Conservation (phyloP, 2,888 invertebrate species). For the Gnatocerus cornutus region DNA sequence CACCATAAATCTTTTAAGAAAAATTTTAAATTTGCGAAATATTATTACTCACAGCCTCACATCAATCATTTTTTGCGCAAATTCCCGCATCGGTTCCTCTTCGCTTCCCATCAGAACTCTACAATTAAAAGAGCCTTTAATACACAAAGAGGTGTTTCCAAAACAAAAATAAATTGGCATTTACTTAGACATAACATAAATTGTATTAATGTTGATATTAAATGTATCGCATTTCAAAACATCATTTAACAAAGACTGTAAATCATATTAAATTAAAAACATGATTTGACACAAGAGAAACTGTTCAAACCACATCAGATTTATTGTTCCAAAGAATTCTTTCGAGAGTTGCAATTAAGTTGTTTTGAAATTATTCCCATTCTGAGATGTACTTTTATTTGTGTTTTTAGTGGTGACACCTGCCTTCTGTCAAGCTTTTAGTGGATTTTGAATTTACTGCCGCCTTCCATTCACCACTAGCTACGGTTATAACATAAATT, state of each 20-base stretch:
- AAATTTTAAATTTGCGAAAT: no score
- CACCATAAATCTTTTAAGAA: no score
- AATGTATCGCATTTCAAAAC: constrained; percentile 53
- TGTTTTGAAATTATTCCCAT: constrained; percentile 58
- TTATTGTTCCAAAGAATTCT: constrained; percentile 57
- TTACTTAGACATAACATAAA: constrained; percentile 38
- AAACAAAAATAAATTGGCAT: constrained; percentile 44
- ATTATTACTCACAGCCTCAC: no score
- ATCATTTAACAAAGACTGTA: constrained; percentile 48
- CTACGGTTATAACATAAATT: constrained; percentile 54
- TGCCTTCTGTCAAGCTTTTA: constrained; percentile 63
- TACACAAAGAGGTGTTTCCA: constrained; percentile 35
- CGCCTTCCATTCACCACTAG: constrained; percentile 51
- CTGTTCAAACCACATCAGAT: constrained; percentile 53
- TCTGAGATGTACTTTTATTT: constrained; percentile 48
- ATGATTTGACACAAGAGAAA: constrained; percentile 58
- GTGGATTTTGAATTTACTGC: constrained; percentile 61
- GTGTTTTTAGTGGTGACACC: constrained; percentile 62
- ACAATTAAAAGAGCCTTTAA: constrained; percentile 34
- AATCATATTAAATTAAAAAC: constrained; percentile 53
- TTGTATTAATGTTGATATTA: constrained; percentile 54
- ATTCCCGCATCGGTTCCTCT: constrained; percentile 8
- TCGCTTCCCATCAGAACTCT: constrained; percentile 2
- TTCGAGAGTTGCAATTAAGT: constrained; percentile 62
- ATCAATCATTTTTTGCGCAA: neutral